These are phyloP conservation scores for Pararge aegeria DNA, from an alignment of 1,140 invertebrate genomes.

Conservation along the genomic window DNA sequence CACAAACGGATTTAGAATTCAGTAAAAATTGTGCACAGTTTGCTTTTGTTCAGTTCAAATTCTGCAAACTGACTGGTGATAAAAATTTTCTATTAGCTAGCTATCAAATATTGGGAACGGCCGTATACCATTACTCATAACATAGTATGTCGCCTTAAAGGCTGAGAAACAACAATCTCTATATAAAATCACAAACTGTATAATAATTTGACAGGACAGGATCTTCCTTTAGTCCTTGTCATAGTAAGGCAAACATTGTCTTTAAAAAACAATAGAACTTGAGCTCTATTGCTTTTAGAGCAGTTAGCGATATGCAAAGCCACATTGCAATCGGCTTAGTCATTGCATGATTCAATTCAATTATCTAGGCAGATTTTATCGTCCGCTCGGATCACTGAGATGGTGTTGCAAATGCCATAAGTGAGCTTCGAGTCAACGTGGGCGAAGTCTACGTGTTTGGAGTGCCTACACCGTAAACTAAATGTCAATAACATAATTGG, in stretches of 20 bases:
- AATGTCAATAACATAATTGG: conserved; percentile 23
- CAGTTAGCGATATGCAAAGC: conserved; percentile 10
- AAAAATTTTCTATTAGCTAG: too few relatives aligned
- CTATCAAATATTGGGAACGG: too few relatives aligned
- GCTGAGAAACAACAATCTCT: neutral
- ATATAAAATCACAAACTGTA: neutral
- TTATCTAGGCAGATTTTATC: conserved; percentile 30
- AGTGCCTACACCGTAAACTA: conserved; percentile 12
- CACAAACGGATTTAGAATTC: too few relatives aligned
- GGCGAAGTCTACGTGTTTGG: conserved; percentile 14
- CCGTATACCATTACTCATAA: too few relatives aligned
- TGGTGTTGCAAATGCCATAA: conserved; percentile 32
- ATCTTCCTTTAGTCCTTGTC: conserved; percentile 1
- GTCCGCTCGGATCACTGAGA: conserved; percentile 18
- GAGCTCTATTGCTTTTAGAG: neutral
- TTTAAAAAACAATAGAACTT: conserved; percentile 5
- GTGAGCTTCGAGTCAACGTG: conserved; percentile 18
- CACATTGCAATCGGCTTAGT: conserved; percentile 24
- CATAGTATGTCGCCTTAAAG: neutral
- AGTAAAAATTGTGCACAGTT: too few relatives aligned
- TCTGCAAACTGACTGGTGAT: too few relatives aligned
- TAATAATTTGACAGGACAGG: neutral
- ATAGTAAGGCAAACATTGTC: neutral
- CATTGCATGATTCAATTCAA: conserved; percentile 30
- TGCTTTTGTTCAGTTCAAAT: too few relatives aligned